Base-by-base conservation (phyloP, 2,113 vertebrate genomes). In the Turnix velox region DNA sequence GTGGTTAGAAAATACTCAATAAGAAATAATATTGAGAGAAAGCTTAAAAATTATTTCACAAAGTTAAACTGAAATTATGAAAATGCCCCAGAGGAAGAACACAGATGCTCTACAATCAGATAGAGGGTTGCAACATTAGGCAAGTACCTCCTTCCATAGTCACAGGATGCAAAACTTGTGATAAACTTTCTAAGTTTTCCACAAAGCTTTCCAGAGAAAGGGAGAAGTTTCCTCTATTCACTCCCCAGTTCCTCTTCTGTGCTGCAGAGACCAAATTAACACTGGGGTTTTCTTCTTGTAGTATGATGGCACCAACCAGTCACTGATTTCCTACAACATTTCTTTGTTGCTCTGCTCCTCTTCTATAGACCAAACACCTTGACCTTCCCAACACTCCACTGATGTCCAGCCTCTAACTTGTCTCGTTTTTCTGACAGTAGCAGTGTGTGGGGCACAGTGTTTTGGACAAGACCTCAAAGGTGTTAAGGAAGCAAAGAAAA, bases 361-460 rank as follows among this genome's bases (percentile, higher is more conserved):
- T 59, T 10, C 48, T 45, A 46, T 33, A 33, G 7, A 5, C 35
- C 52, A 30, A 31, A 43, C 42, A 16, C 30, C n/a, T 9, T 10
- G 8, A 5, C 19, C 40, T 59, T 37, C 7, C 0, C 37, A 28
- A 1, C 12, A 0, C 31, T 3, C 24, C 24, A 14, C 69, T 51
- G 14, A 33, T 46, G 51, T 28, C 20, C 68, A 69, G 39, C 31
- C 65, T 67, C 27, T 1, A 5, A 2, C 30, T 43, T 8, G 1
- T 6, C 52, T 8, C 51, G 40, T 11, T 25, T 65, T 84, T 48
- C 9, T 33, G 24, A 15, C 19, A 68, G 3, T 0, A 1, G 25
- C 0, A 3, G 25, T 10, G 7, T 48, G 33, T 1, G 14, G 63
- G 68, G n/a, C 3, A 8, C 0, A 0, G 8, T 10, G 24, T 12